Percentiles rank a stretch among this genome's conserved stretches.
phyloP scores from a whole-genome alignment of 1,140 invertebrate species.

The Cydia fagiglandana region DNA sequence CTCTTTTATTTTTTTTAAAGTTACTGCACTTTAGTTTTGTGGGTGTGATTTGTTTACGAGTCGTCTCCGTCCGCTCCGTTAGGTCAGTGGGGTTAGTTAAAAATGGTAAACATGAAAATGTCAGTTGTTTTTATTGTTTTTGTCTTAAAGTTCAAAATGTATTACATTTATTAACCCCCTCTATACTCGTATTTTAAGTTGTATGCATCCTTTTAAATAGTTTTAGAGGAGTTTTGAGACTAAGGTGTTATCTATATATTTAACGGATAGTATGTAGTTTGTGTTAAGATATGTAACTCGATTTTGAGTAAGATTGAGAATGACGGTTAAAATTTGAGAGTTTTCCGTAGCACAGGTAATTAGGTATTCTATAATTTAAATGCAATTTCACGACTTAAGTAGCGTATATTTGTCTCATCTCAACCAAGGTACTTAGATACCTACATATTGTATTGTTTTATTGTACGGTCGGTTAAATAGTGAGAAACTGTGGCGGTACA shows the following conservation, averaged over 20 bases:
- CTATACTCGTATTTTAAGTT: too few species aligned
- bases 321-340: not conserved
- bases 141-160: not conserved
- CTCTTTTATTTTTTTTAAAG: not conserved
- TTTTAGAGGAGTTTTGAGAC: too few species aligned
- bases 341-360: not conserved
- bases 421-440: not conserved
- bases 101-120: constrained; percentile 10
- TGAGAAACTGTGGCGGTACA: constrained; percentile 6
- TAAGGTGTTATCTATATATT: too few species aligned
- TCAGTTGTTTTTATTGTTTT: not conserved
- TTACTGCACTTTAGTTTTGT: not conserved
- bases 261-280: too few species aligned
- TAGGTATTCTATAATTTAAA: not conserved
- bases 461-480: constrained; percentile 25
- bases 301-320: too few species aligned
- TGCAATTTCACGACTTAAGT: not conserved
- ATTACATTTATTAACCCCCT: not conserved
- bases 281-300: too few species aligned
- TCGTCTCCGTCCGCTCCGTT: constrained; percentile 16
- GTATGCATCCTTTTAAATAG: too few species aligned
- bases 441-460: constrained; percentile 29
- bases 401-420: not conserved
- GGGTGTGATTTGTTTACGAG: constrained; percentile 7
- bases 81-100: constrained; percentile 16